Evolutionary conservation across 1,140 invertebrate genomes (phyloP), one percentile per base, ranked within the genome.

Genomic region (Lordiphosa collinella): DNA sequence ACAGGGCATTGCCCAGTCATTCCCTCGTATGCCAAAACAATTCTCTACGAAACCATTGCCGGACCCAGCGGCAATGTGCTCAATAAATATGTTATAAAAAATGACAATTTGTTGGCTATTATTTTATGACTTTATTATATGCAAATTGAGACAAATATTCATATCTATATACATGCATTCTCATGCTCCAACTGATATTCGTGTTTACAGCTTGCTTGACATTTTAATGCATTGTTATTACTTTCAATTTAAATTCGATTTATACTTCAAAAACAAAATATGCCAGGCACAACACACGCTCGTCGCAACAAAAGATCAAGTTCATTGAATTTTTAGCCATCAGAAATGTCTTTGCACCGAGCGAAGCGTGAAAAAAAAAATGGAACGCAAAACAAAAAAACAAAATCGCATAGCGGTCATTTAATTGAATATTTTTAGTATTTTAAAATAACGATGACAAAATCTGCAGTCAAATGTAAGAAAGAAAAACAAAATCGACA

Each of bases 371-470:
- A 54, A 48, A 34, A 57, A 52, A 63, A 36, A 66, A 51, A 49
- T 5, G 4, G 32, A 51, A 44, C 31, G 10, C 16, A 32, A 32
- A 18, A 11, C 12, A 25, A 34, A 18, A 32, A 18, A 13, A 11
- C 32, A 34, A 16, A 49, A 6, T 2, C 38, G 59, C 18, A 58
- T 34, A 36, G 31, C 46, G 63, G 61, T 57, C 62, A 49, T 72
- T 80, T 82, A 84, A 82, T 82, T 82, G 67, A 76, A 82, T 80
- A 68, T 79, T 62, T 66, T 57, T 60, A 55, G 56, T 64, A 46
- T 51, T 87, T 87, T 85, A 87, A 87, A 87, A 87, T 87, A 87
- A 85, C 79, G 85, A 87, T 87, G 85, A 87, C 85, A 87, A 85
- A 85, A 87, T 87, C 68, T 12, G 12, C 46, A 57, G 73, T 69